Evolutionary conservation across 2,113 vertebrate genomes (phyloP).

Genomic region (Neoarius graeffei): DNA sequence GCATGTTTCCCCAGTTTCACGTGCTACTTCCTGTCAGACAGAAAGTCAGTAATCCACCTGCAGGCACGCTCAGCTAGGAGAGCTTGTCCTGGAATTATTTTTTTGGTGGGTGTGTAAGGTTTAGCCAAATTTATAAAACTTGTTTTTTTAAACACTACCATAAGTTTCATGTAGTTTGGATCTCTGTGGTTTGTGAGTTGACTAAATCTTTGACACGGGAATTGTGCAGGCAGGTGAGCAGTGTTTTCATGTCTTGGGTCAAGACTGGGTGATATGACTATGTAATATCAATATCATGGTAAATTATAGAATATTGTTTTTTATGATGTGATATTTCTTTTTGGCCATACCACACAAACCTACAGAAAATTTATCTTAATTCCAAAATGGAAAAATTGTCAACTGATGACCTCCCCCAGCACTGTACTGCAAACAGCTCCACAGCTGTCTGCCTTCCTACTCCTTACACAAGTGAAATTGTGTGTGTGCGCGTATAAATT

Average conservation of each 20-base stretch:
- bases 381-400: background rate
- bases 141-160: no score
- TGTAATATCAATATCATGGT: background rate
- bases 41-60: no score
- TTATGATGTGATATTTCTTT: no score
- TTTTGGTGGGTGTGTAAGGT: no score
- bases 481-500: background rate
- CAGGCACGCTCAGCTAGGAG: no score
- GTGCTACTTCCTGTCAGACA: no score
- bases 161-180: background rate
- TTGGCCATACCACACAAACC: background rate
- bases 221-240: background rate
- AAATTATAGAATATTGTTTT: background rate
- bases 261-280: background rate
- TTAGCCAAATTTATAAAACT: no score
- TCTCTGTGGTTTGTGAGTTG: background rate
- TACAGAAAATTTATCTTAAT: background rate
- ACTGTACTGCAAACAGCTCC: background rate
- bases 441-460: no score
- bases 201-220: background rate
- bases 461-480: background rate
- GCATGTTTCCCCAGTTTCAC: no score
- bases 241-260: background rate
- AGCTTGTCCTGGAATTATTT: no score
- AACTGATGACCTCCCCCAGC: background rate